Conservation (phyloP, 1,140 invertebrate genomes). For the Metopolophium dirhodum region DNA sequence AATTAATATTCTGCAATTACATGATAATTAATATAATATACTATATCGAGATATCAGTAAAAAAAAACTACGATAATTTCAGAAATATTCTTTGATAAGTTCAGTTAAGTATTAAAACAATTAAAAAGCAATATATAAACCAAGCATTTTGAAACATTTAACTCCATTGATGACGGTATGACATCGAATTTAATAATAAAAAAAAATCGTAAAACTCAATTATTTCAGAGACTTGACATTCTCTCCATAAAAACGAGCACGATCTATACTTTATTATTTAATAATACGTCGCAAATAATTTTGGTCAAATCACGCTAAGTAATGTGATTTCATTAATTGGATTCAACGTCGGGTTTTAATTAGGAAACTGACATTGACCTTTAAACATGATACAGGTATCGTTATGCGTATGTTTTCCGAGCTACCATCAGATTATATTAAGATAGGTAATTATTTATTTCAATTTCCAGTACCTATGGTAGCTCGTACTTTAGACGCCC, state of each 20-base stretch:
- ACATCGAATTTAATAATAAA: not conserved
- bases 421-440: not conserved
- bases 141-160: not conserved
- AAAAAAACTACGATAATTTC: too few species aligned
- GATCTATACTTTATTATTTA: not conserved
- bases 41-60: too few species aligned
- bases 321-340: constrained; percentile 17
- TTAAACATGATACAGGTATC: not conserved
- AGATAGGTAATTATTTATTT: not conserved
- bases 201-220: not conserved
- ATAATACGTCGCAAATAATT: not conserved
- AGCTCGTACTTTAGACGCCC: not conserved
- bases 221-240: not conserved
- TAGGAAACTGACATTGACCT: not conserved
- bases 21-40: too few species aligned
- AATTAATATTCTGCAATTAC: too few species aligned
- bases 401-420: not conserved
- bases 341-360: not conserved
- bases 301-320: constrained; percentile 23
- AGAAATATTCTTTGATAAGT: too few species aligned
- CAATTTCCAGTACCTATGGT: not conserved
- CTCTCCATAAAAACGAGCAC: not conserved
- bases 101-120: too few species aligned
- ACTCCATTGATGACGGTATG: not conserved
- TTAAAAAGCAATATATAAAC: too few species aligned